phyloP scores from a whole-genome alignment of 2,797 vertebrate species.

The Sebastes oblongus region DNA sequence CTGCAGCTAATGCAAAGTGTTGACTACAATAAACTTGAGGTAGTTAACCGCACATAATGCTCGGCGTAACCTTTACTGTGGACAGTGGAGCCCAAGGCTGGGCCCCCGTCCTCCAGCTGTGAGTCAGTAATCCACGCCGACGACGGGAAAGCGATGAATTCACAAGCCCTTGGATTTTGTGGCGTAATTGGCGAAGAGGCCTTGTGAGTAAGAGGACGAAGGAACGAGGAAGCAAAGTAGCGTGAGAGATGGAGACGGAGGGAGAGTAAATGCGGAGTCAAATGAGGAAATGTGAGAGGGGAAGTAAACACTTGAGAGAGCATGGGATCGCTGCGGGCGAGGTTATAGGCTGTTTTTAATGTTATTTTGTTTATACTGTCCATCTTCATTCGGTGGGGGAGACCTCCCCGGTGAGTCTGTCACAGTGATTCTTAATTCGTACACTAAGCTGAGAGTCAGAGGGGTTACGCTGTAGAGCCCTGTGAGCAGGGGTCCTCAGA shows the following conservation, averaged over 20 bases:
- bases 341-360: constrained; percentile 57
- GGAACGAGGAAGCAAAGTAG: constrained; percentile 22
- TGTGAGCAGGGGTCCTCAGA: constrained; percentile 34
- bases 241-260: constrained; percentile 29
- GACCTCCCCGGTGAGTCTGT: constrained; percentile 34
- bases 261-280: constrained; percentile 29
- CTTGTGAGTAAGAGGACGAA: constrained; percentile 25
- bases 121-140: constrained; percentile 30
- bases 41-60: constrained; percentile 42
- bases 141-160: constrained; percentile 47
- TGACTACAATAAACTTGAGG: constrained; percentile 52
- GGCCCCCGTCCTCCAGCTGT: constrained; percentile 21
- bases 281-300: constrained; percentile 39
- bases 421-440: constrained; percentile 50
- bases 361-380: constrained; percentile 57
- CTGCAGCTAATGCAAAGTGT: constrained; percentile 29
- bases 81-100: constrained; percentile 34
- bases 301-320: constrained; percentile 47
- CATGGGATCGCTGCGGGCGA: constrained; percentile 43
- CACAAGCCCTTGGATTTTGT: constrained; percentile 26
- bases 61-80: constrained; percentile 52
- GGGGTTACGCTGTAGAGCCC: constrained; percentile 23
- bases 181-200: constrained; percentile 43
- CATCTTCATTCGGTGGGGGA: constrained; percentile 36
- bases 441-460: constrained; percentile 29